Percentiles rank a stretch among this genome's conserved stretches.
phyloP scores from a whole-genome alignment of 2,113 vertebrate genomes.

The Platycercus adscitus region DNA sequence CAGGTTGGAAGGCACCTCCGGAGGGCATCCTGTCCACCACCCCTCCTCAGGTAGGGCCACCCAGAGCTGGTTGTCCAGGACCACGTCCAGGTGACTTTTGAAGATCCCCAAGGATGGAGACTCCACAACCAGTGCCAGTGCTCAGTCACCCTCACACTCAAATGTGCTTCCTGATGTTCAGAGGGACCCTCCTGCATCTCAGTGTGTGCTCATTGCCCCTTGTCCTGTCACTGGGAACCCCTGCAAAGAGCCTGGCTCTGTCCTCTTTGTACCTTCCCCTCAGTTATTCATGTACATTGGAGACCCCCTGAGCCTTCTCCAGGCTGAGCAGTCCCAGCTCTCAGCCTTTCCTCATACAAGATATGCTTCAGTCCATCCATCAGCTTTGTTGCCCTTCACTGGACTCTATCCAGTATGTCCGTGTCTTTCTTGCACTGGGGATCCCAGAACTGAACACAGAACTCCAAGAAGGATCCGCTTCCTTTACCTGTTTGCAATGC shows the following conservation, averaged over 20 bases:
- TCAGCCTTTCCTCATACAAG: neutral
- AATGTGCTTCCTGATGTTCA: neutral
- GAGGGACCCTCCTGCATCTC: neutral
- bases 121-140: neutral
- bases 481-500: neutral
- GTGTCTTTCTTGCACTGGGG: neutral
- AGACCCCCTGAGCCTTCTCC: neutral
- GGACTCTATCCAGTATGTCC: neutral
- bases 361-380: neutral
- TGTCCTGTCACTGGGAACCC: neutral
- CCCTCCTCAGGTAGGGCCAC: rapidly evolving
- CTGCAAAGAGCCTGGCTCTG: neutral
- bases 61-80: neutral
- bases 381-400: neutral
- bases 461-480: neutral
- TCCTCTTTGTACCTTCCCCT: neutral
- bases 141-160: rapidly evolving
- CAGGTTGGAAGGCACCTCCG: neutral
- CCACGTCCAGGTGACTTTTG: neutral
- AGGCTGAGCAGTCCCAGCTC: neutral
- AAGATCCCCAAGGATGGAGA: neutral
- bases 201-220: neutral
- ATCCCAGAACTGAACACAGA: neutral
- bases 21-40: neutral
- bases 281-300: neutral